Base-by-base conservation (phyloP, 2,113 vertebrate genomes). In the Lycaon pictus region DNA sequence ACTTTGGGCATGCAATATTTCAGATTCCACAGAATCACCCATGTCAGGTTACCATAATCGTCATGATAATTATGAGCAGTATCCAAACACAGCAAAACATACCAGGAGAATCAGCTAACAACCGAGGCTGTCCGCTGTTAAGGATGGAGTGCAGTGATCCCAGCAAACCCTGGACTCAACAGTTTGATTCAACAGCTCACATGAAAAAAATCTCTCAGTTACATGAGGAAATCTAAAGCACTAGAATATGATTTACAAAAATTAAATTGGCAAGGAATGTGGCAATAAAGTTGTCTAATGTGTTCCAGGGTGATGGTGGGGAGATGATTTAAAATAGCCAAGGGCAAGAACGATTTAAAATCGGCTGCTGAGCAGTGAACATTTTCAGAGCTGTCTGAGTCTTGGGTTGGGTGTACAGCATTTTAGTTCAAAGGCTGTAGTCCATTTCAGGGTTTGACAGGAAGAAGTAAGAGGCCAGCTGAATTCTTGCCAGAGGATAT, bases 221-320 rank as follows among this genome's bases (percentile, higher is more conserved):
- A 79, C 95, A 76, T 53, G 69, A 62, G 53, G 56, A 91, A 95
- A 69, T 86, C 74, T 79, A 71, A 97, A 95, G 82, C 43, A 7
- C 65, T 67, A 63, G 76, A 94, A 72, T 92, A 98, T 97, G 98
- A 98, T 96, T 98, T 97, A 90, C 93, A 98, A 97, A 98, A 98
- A 98, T 98, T 98, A 98, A 97, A 96, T 97, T 97, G 98, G 98
- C 97, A 92, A 95, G 90, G 96, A 98, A 97, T 97, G 83, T 94
- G 96, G 94, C 95, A 92, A 97, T 98, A 96, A 96, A 98, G 87
- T 96, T 96, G 96, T 96, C 87, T 96, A 92, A 95, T 94, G 90
- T 90, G 76, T 96, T 98, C 87, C 97, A 92, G 92, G 95, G 92
- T 87, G 79, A 74, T 19, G 88, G 96, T 65, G 90, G 32, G 56